Conservation (phyloP, 2,888 invertebrate species). For the Stomorhina lunata region DNA sequence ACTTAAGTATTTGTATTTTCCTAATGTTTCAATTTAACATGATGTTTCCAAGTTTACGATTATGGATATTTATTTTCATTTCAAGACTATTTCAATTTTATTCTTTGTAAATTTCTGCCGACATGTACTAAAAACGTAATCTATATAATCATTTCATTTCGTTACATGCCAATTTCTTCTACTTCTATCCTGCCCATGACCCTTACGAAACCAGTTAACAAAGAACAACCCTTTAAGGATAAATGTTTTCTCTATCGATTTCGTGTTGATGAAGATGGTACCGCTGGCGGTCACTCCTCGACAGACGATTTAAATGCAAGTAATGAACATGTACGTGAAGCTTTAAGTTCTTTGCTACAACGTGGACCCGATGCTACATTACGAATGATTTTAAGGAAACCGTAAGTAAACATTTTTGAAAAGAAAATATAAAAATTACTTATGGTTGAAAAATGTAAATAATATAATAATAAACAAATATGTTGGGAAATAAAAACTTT, state of each 20-base stretch:
- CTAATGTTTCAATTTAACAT: neutral
- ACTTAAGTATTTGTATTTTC: neutral
- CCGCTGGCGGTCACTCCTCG: constrained; percentile 82
- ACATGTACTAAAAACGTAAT: neutral
- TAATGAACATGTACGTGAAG: constrained; percentile 86
- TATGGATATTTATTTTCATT: constrained; percentile 34
- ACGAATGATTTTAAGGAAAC: constrained; percentile 89
- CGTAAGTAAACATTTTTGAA: constrained; percentile 85
- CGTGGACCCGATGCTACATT: constrained; percentile 89
- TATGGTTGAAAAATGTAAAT: too few relatives aligned
- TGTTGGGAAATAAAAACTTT: too few relatives aligned
- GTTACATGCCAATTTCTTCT: neutral
- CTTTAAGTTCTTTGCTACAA: constrained; percentile 84
- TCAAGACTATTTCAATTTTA: neutral
- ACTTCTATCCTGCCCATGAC: too few relatives aligned
- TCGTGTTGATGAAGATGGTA: constrained; percentile 86
- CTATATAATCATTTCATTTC: constrained; percentile 5
- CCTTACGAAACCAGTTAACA: constrained; percentile 82
- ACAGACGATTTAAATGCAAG: constrained; percentile 84
- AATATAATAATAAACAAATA: too few relatives aligned
- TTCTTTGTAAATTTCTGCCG: neutral
- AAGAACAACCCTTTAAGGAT: constrained; percentile 90
- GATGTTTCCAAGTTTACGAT: neutral
- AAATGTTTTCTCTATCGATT: constrained; percentile 91
- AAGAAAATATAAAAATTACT: too few relatives aligned